phyloP scores from a whole-genome alignment of 1,140 invertebrate species.

The Lucilia cuprina region DNA sequence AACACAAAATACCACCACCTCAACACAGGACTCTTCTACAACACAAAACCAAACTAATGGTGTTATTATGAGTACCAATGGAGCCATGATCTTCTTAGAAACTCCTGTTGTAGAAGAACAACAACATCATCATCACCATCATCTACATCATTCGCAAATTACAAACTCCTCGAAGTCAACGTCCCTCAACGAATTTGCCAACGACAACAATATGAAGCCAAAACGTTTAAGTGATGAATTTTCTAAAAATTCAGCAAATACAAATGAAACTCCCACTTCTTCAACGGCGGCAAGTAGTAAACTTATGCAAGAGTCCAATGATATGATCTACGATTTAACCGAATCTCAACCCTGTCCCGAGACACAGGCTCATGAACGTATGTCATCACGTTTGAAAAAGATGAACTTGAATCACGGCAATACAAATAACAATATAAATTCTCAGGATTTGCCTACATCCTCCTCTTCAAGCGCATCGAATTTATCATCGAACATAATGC shows the following conservation, averaged over 20 bases:
- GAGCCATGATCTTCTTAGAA: constrained; percentile 56
- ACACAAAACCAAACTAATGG: constrained; percentile 28
- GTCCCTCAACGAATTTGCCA: constrained; percentile 17
- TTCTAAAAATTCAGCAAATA: constrained; percentile 30
- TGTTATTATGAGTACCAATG: constrained; percentile 53
- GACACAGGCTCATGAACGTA: constrained; percentile 42
- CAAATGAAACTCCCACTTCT: neutral
- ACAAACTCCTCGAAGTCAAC: neutral
- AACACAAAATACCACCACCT: neutral
- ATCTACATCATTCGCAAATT: constrained; percentile 39
- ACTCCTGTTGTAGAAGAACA: constrained; percentile 58
- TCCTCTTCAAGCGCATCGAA: neutral
- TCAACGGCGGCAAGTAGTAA: neutral
- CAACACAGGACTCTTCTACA: neutral
- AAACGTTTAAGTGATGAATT: constrained; percentile 61
- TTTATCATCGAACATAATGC: constrained; percentile 7
- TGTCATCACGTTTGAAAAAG: constrained; percentile 58
- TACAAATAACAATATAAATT: constrained; percentile 18
- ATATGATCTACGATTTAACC: constrained; percentile 10
- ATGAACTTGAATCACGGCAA: constrained; percentile 52
- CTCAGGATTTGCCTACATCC: constrained; percentile 18
- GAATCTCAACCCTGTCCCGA: constrained; percentile 1
- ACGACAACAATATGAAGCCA: constrained; percentile 49
- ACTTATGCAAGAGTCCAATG: neutral
- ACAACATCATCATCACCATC: constrained; percentile 43